Evolutionary conservation across 2,113 vertebrate genomes (phyloP).

Genomic region (Cettia cetti): DNA sequence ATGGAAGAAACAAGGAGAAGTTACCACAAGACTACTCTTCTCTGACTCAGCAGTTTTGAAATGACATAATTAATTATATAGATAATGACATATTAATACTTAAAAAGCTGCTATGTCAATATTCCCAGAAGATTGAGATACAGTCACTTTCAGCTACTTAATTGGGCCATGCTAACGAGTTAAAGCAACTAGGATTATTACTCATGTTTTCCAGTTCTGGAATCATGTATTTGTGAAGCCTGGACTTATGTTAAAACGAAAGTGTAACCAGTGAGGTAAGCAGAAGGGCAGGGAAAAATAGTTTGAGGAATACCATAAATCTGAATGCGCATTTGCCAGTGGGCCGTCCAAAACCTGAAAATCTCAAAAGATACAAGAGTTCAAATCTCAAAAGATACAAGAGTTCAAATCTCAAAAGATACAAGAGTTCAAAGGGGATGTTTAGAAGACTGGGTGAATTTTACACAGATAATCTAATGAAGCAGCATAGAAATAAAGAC

Average conservation of each 20-base stretch:
- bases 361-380: no score
- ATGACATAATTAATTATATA: neutral
- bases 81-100: neutral
- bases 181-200: neutral
- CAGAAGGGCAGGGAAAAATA: neutral
- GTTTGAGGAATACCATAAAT: neutral
- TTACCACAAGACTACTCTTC: neutral
- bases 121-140: neutral
- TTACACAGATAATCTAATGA: neutral
- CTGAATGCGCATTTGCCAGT: neutral
- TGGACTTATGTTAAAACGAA: neutral
- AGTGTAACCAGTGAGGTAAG: neutral
- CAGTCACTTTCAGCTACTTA: neutral
- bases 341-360: neutral
- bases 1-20: neutral
- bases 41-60: neutral
- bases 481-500: neutral
- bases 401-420: neutral
- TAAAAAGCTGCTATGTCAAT: neutral
- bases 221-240: neutral
- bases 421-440: neutral
- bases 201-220: neutral
- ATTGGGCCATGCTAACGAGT: neutral
- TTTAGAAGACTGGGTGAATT: neutral
- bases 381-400: neutral